Evolutionary conservation across 37 sponge, comb jelly and placozoan species (phyloP), one percentile per base, ranked within the genome.

Genomic region (Geodia barretti): DNA sequence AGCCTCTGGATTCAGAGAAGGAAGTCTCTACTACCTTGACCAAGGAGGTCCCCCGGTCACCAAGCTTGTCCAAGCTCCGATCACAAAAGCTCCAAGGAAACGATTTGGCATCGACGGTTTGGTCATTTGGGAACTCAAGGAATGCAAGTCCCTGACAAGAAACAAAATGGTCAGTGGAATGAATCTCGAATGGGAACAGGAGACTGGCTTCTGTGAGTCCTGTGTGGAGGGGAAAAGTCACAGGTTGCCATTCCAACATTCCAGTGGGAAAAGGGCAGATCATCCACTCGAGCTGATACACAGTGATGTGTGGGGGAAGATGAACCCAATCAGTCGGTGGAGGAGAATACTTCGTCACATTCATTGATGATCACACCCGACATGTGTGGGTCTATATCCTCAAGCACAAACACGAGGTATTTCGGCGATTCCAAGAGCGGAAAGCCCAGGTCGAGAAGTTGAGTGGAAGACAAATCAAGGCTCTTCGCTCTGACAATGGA

Each of bases 21-120:
- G 73, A 76, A 76, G 78, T 38, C 77, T 84, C n/a, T 84, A 76
- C 77, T 84, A 84, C 85, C 63, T 84, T 2, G 78, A 84, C 20
- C 40, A 32, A 25, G 39, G 5, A 37, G 39, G 71, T 26, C 14
- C 32, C 39, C n/a, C n/a, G n/a, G n/a, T n/a, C n/a, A n/a, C n/a
- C n/a, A n/a, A n/a, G n/a, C n/a, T n/a, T n/a, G n/a, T n/a, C n/a
- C n/a, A n/a, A n/a, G n/a, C n/a, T n/a, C n/a, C n/a, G n/a, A n/a
- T n/a, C n/a, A n/a, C n/a, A n/a, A n/a, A n/a, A n/a, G n/a, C n/a
- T n/a, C n/a, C n/a, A n/a, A n/a, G n/a, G n/a, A n/a, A n/a, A n/a
- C n/a, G n/a, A n/a, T n/a, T n/a, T n/a, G n/a, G n/a, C n/a, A n/a
- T n/a, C n/a, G n/a, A n/a, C n/a, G n/a, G n/a, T n/a, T n/a, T 84